phyloP scores from a whole-genome alignment of 2,797 vertebrate genomes.

The Fratercula arctica region DNA sequence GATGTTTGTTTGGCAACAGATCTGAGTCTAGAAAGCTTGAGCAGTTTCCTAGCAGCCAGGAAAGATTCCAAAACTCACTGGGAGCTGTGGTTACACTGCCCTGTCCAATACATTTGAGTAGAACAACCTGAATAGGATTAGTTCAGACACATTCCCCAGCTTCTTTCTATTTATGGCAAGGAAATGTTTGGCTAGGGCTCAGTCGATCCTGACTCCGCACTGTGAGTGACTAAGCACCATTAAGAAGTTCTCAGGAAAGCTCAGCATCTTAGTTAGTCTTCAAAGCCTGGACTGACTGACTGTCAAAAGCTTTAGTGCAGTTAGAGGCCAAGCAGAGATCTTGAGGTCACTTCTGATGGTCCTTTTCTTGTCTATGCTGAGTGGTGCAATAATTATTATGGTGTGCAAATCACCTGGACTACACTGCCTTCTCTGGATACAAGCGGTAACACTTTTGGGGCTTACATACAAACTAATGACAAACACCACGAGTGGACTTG shows the following conservation, averaged over 20 bases:
- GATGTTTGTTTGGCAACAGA: background rate
- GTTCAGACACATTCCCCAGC: constrained; percentile 6
- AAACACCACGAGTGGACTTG: background rate
- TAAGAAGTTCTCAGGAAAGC: constrained; percentile 25
- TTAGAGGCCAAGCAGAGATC: background rate
- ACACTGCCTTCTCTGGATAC: background rate
- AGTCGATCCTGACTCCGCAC: background rate
- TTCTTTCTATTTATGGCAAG: constrained; percentile 42
- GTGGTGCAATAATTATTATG: background rate
- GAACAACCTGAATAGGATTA: constrained; percentile 39
- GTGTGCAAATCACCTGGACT: background rate
- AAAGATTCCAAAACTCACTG: constrained; percentile 36
- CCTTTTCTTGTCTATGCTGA: background rate
- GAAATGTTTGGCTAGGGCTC: constrained; percentile 36
- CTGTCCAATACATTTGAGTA: background rate
- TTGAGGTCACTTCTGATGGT: background rate
- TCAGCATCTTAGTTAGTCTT: constrained; percentile 9
- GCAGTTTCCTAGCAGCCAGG: constrained; percentile 31
- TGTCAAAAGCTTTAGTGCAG: background rate
- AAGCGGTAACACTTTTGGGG: background rate
- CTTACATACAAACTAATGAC: background rate
- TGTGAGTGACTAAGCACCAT: constrained; percentile 56
- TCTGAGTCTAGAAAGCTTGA: constrained; percentile 25
- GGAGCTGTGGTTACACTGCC: background rate
- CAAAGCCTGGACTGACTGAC: constrained; percentile 23